Percentiles rank a stretch among this genome's conserved stretches.
Conservation (phyloP, 2,113 vertebrate species). For the Pogona vitticeps region DNA sequence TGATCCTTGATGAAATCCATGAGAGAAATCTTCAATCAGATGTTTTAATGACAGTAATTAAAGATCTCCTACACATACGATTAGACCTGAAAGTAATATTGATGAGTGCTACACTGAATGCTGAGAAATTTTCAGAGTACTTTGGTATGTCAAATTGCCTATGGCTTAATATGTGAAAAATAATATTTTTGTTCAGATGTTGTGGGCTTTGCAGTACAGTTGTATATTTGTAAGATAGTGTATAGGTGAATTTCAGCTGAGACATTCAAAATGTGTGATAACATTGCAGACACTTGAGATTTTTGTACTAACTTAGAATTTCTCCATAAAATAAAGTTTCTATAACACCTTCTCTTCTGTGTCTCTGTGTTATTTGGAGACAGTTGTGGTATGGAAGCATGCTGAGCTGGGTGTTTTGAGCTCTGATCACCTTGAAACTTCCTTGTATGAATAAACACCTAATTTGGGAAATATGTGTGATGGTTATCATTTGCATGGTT, state of each 20-base stretch:
- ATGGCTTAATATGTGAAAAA: not conserved
- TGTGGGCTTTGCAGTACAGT: not conserved
- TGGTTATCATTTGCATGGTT: not conserved
- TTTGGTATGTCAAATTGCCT: constrained; percentile 82
- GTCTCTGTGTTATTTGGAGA: no score
- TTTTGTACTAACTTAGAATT: not conserved
- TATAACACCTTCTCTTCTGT: no score
- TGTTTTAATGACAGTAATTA: constrained; percentile 91
- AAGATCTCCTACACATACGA: constrained; percentile 84
- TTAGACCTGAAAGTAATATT: constrained; percentile 90
- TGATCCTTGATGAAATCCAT: constrained; percentile 96
- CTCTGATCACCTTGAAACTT: not conserved
- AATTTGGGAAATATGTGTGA: no score
- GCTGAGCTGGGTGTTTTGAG: not conserved
- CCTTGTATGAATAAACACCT: not conserved
- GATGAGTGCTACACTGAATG: constrained; percentile 97
- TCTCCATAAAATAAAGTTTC: not conserved
- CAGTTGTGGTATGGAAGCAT: not conserved
- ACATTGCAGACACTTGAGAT: not conserved
- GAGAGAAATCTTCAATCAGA: constrained; percentile 97
- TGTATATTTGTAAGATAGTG: not conserved
- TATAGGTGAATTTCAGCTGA: not conserved
- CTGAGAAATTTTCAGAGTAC: constrained; percentile 95
- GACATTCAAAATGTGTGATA: not conserved
- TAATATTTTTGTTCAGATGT: not conserved